Evolutionary conservation across 2,113 vertebrate species (phyloP).

Genomic region (Bungarus multicinctus): DNA sequence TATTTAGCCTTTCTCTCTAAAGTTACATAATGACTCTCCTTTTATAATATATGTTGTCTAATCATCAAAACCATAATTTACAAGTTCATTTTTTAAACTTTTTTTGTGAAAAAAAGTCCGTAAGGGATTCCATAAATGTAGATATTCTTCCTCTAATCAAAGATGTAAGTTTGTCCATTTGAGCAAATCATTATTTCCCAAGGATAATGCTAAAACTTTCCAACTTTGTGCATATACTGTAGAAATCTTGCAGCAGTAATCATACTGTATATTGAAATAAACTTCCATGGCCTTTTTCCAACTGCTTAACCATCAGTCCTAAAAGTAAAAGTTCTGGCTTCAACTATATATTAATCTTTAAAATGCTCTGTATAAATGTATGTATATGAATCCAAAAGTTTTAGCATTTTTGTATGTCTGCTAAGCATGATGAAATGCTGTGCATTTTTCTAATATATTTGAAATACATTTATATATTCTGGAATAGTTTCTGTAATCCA

Average conservation of each 20-base stretch:
- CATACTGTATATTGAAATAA: background rate
- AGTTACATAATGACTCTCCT: background rate
- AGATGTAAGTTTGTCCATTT: background rate
- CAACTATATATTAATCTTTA: background rate
- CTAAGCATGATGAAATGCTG: background rate
- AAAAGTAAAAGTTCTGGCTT: background rate
- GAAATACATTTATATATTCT: background rate
- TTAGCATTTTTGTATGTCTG: background rate
- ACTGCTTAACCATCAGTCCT: background rate
- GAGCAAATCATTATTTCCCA: background rate
- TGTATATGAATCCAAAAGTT: background rate
- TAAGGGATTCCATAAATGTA: background rate
- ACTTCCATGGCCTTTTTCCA: background rate
- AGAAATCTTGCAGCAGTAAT: background rate
- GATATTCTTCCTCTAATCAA: background rate
- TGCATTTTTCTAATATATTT: background rate
- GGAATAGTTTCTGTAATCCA: background rate
- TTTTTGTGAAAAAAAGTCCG: background rate
- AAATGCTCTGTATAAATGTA: background rate
- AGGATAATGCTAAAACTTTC: background rate
- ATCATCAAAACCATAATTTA: background rate
- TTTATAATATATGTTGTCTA: background rate
- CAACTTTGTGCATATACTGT: background rate
- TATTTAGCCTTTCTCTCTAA: background rate
- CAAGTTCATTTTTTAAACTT: background rate